Percentiles rank a stretch among this genome's conserved stretches.
phyloP scores from a whole-genome alignment of 2,888 invertebrate genomes.

The Tipula lateralis region DNA sequence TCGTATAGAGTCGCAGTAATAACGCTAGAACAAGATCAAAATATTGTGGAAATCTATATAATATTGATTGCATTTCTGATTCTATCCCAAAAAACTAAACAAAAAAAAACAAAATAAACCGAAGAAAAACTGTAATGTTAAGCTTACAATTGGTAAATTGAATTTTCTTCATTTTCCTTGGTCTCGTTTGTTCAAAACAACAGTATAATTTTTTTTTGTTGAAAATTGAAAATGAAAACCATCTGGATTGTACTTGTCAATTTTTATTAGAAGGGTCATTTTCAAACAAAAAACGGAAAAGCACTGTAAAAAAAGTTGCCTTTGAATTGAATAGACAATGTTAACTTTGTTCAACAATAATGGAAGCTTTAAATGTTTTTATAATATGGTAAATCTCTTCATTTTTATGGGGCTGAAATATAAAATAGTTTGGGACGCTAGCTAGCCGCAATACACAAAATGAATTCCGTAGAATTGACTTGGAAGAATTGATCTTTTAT shows the following conservation, averaged over 20 bases:
- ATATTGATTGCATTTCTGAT: neutral
- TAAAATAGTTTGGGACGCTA: too few species aligned
- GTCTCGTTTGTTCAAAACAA: neutral
- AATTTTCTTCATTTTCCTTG: neutral
- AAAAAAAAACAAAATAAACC: neutral
- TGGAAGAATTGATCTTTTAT: too few species aligned
- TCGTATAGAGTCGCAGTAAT: neutral
- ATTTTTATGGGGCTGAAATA: too few species aligned
- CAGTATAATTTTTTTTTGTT: neutral
- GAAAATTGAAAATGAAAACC: neutral
- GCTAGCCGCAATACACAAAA: too few species aligned
- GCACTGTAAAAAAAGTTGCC: neutral
- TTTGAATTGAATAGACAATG: too few species aligned
- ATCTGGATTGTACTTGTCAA: constrained; percentile 6
- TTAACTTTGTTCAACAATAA: too few species aligned
- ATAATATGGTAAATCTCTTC: too few species aligned
- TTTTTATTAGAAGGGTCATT: neutral
- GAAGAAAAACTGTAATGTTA: neutral
- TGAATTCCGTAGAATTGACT: too few species aligned
- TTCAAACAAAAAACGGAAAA: neutral
- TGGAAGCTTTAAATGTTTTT: too few species aligned
- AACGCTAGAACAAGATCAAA: neutral
- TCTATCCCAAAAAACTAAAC: neutral
- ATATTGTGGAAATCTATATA: neutral
- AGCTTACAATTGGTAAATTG: constrained; percentile 4